Base-by-base conservation (phyloP, 2,797 vertebrate genomes). In the Sebastes hubbsi region DNA sequence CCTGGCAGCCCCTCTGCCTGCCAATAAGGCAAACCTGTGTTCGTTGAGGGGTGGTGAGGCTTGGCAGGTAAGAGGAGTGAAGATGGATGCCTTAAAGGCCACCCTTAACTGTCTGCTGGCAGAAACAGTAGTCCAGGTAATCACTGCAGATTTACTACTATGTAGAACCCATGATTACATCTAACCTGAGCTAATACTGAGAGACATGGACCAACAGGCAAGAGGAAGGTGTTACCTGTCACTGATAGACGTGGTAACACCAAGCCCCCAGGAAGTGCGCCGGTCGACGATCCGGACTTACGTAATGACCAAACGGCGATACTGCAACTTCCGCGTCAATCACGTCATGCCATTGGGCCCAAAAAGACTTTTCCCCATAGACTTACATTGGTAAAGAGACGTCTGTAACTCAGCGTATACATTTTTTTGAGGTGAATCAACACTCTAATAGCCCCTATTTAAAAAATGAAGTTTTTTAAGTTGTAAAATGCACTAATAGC, bases 81-180 rank as follows among this genome's bases (percentile, higher is more conserved):
- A 87, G 85, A 92, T 65, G 56, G 80, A 87, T 86, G 79, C 60
- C 72, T 77, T 70, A 59, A 77, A 87, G 68, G 55, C 25, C 29
- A 34, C 61, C 27, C 56, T 81, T 67, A 49, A 58, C 14, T 67
- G 56, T 60, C 42, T 76, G 6, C 75, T 62, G 68, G n/a, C 73
- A 81, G 74, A 80, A 78, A 90, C 61, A 80, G 76, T 32, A 59
- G 10, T 38, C 34, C 27, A 61, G 42, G 78, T 84, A 71, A 82
- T 72, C 77, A 68, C 66, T 29, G 58, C 61, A 72, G 16, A 46
- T 77, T 8, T 63, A 20, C 18, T 25, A 10, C 59, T 18, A 60
- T 60, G 27, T 27, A 66, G 24, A 6, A 67, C 8, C 49, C 30
- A 16, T 79, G 68, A 86, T 77, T 66, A 63, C 55, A 76, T 60